These are phyloP conservation scores for Callorhinus ursinus DNA, from an alignment of 2,113 vertebrate species.

Conservation along the genomic window DNA sequence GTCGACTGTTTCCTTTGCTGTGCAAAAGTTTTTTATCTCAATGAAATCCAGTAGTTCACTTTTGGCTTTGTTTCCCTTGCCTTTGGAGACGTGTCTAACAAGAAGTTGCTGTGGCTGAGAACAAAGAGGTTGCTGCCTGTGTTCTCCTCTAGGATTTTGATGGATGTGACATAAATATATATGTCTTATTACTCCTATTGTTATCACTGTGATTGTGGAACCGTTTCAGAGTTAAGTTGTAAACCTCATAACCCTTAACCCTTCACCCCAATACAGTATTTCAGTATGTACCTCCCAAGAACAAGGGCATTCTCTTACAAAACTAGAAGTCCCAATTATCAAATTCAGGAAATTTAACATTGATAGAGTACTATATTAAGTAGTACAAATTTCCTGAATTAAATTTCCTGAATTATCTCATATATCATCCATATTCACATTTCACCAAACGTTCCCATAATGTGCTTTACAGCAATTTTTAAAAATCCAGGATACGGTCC, in stretches of 20 bases:
- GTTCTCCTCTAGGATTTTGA: neutral
- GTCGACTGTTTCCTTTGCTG: neutral
- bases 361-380: neutral
- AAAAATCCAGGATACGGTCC: neutral
- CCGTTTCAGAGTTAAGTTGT: conserved; percentile 38
- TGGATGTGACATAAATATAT: neutral
- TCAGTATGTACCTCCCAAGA: neutral
- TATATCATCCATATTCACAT: neutral
- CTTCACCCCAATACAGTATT: neutral
- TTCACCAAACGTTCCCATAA: neutral
- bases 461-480: conserved; percentile 17
- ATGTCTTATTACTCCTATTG: neutral
- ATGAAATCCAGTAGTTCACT: neutral
- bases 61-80: neutral
- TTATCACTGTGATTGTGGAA: conserved; percentile 1
- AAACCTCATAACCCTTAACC: neutral
- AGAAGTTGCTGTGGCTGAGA: neutral
- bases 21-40: neutral
- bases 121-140: neutral
- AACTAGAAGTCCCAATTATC: conserved; percentile 1
- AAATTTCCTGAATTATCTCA: conserved; percentile 6
- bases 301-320: neutral
- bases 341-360: conserved; percentile 45
- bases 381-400: conserved; percentile 22
- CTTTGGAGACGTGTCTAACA: neutral